A percentile compares a stretch with the other conserved stretches of the same genome.
These are phyloP conservation scores for Mantis religiosa DNA, from an alignment of 2,888 invertebrate genomes.

Conservation along the genomic window DNA sequence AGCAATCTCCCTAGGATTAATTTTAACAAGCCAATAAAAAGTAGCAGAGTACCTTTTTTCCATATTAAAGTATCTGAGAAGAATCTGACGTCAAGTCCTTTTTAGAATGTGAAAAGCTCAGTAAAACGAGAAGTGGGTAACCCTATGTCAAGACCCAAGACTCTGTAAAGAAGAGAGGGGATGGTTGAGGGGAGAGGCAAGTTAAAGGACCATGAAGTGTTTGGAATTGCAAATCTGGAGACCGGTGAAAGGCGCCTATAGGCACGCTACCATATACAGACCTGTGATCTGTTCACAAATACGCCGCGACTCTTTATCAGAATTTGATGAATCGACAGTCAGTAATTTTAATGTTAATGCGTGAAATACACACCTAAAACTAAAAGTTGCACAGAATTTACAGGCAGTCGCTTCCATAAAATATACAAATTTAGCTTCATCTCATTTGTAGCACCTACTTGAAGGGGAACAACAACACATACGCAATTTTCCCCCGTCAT, in stretches of 20 bases:
- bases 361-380: background rate
- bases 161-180: background rate
- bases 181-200: background rate
- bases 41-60: no score
- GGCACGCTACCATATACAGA: background rate
- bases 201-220: background rate
- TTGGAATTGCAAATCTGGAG: background rate
- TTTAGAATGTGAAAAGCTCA: background rate
- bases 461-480: no score
- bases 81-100: background rate
- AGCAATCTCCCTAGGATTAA: no score
- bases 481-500: no score
- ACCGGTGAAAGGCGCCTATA: background rate
- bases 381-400: no score
- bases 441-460: no score
- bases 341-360: background rate
- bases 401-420: no score
- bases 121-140: background rate
- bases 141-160: background rate
- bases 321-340: background rate
- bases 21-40: no score
- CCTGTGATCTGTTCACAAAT: background rate
- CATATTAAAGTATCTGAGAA: background rate
- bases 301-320: background rate
- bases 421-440: no score